These are phyloP conservation scores for Characodon lateralis DNA, from an alignment of 2,797 vertebrate species.

Conservation along the genomic window DNA sequence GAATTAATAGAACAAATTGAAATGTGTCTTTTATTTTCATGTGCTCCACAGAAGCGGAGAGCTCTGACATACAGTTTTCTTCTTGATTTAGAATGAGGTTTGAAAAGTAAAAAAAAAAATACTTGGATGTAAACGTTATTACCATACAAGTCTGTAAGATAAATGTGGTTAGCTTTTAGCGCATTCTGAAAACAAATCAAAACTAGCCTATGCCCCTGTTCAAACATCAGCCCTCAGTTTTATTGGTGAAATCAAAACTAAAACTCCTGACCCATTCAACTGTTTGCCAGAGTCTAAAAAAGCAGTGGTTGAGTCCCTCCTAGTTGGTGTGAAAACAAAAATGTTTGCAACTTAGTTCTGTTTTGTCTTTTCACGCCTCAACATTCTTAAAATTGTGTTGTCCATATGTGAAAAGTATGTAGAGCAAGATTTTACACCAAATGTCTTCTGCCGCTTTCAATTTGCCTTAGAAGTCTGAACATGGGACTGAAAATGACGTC, in stretches of 20 bases:
- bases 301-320: background rate
- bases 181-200: background rate
- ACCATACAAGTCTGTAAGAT: background rate
- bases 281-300: background rate
- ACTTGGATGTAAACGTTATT: background rate
- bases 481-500: too few relatives aligned
- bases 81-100: conserved; percentile 34
- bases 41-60: conserved; percentile 52
- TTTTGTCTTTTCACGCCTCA: background rate
- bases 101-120: conserved; percentile 26
- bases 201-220: background rate
- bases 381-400: background rate
- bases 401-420: background rate
- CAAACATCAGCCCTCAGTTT: background rate
- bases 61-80: conserved; percentile 53
- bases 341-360: background rate
- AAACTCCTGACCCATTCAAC: background rate
- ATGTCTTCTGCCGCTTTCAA: too few relatives aligned
- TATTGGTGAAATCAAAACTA: background rate
- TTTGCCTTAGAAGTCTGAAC: too few relatives aligned
- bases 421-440: background rate
- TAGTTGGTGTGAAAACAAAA: background rate
- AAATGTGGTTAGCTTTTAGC: conserved; percentile 7
- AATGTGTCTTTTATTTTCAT: conserved; percentile 52
- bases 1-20: conserved; percentile 43